Evolutionary conservation across 1,140 invertebrate genomes (phyloP), one percentile per base, ranked within the genome.

Genomic region (Drosophila pruinosa): DNA sequence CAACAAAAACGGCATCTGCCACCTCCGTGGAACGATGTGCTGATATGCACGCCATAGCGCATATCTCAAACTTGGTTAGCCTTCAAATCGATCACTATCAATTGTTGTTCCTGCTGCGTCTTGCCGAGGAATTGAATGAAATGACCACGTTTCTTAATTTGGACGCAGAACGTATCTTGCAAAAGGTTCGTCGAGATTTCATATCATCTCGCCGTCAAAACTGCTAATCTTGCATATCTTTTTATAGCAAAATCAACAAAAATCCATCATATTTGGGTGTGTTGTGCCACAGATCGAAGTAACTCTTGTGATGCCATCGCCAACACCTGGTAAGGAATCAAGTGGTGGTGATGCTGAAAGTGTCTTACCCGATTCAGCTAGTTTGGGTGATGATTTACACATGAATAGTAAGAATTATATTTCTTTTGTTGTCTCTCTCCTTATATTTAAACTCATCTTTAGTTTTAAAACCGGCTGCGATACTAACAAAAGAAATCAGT

Each of bases 41-140:
- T 10, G 93, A 95, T 91, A 93, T 95, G 78, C 94, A 95, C 86
- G 94, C 94, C 0, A 93, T 96, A 17, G 95, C 94, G 0, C 94
- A 96, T 57, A 94, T 97, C 52, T 94, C 94, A 8, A 96, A 96
- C 90, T 92, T 97, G 75, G 94, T 96, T 36, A 97, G 95, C 71
- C 91, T 97, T 1, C 97, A 98, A 91, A 93, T 98, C 28, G 98
- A 97, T 92, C 97, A 99, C 92, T 98, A 97, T 91, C 98, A 99
- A 92, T 96, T 96, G 91, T 93, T 99, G 47, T 98, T 99, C 91
- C 91, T 99, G 19, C 91, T 98, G 80, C 93, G 97, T 43, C 92
- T 98, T 43, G 92, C 95, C 17, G 97, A 99, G 92, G 94, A 95
- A n/a, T 79, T 97, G 4, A 93, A 95, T 1, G 95, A 97, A 89